Evolutionary conservation across 2,888 invertebrate genomes (phyloP), one percentile per base, ranked within the genome.

Genomic region (Ophioninae sp.): DNA sequence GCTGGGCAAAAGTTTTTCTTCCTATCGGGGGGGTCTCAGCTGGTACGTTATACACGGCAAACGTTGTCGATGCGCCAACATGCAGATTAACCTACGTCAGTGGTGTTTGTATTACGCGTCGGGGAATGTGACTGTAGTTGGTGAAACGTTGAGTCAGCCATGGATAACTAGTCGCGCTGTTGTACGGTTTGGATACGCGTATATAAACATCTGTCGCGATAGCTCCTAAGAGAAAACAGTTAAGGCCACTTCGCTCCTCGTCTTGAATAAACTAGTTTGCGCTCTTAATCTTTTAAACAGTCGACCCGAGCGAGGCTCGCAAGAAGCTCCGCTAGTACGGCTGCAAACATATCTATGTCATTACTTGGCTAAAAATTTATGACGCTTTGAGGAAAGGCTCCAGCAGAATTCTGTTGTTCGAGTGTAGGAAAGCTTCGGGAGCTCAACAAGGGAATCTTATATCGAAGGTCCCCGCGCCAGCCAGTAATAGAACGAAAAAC

Each of bases 331-430:
- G 74, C 30, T 30, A 78, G 67, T 81, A 50, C 23, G 23, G 62
- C 56, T 64, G 44, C 62, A 78, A 80, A 80, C 61, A 83, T 76
- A 79, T 82, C 72, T 79, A 44, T 39, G 39, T 37, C 21, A 76
- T 70, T 70, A 74, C 37, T 10, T n/a, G 21, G 56, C 75, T 62
- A 59, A 10, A 44, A 21, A 84, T 84, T 79, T 69, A 76, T 79
- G 59, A 84, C 76, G 69, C 76, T 79, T 84, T 76, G 17, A 72
- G 17, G 67, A 68, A 73, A 21, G 37, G 75, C 70, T 67, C 67
- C 50, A 56, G 30, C 30, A 30, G 21, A 67, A 44, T 61, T 20
- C 56, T 56, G n/a, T 7, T 20, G n/a, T 7, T 21, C 37, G 13
- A 59, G 20, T 59, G 56, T 21, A 44, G 20, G 17, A 50, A 41